Evolutionary conservation across 2,113 vertebrate species (phyloP).

Genomic region (Nyctibius bracteatus): DNA sequence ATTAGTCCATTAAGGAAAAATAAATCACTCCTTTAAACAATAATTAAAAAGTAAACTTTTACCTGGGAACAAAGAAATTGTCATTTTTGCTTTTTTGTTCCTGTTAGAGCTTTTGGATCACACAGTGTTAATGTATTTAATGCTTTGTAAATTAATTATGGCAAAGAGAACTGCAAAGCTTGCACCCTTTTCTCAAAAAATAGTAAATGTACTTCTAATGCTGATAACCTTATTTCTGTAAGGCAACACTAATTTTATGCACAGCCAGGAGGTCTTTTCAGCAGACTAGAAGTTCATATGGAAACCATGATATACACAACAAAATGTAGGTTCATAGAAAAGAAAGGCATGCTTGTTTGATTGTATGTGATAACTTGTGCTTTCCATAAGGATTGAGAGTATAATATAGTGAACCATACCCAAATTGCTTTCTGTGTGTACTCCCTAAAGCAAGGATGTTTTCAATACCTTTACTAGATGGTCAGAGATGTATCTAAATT

Average conservation of each 20-base stretch:
- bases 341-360: neutral
- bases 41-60: neutral
- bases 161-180: slow-evolving; percentile 29
- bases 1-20: neutral
- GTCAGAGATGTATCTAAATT: neutral
- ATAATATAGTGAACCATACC: neutral
- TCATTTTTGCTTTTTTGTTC: neutral
- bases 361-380: neutral
- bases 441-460: neutral
- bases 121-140: slow-evolving; percentile 41
- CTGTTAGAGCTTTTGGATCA: neutral
- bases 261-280: neutral
- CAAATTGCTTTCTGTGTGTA: neutral
- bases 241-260: slow-evolving; percentile 26
- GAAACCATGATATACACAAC: neutral
- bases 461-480: neutral
- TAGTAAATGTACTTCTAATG: neutral
- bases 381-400: accelerated
- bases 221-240: slow-evolving; percentile 18
- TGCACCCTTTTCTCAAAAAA: neutral
- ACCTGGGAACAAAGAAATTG: neutral
- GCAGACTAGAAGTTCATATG: neutral
- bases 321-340: neutral
- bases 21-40: neutral
- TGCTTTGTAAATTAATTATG: slow-evolving; percentile 60